Evolutionary conservation across 2,797 vertebrate genomes (phyloP), one percentile per base, ranked within the genome.

Genomic region (Ciconia nigra): DNA sequence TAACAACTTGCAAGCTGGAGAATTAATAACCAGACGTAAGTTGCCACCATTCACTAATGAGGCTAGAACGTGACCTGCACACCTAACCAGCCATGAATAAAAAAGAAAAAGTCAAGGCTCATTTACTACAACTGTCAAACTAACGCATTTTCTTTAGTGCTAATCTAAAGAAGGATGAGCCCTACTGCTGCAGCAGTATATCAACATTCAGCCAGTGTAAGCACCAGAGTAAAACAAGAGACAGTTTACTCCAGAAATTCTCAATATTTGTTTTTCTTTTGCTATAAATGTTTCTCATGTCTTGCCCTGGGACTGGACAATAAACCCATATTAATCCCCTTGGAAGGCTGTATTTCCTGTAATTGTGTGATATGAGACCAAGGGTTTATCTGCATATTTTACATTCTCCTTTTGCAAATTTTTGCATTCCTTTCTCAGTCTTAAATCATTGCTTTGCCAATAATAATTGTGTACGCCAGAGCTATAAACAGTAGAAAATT

Each of bases 11-110:
- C 81, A 86, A 89, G 73, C 57, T 94, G 77, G 62, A 94, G 76
- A 95, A 97, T 96, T 93, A 95, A 96, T 96, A 95, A 92, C 81
- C 81, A 90, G 67, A 72, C 57, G 90, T 94, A 80, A 77, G 83
- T 95, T 95, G 89, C 91, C 80, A 82, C 85, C 71, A 39, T 83
- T 90, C 26, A 3, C 74, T 97, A 97, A 96, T 95, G 94, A 96
- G 77, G 63, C 59, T 93, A 83, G 47, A 94, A 96, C 29, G 20
- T 96, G 93, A 96, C 67, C 80, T 55, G 91, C 89, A 77, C 90
- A 93, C 63, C 55, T 74, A 95, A 95, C 83, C 80, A 95, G 77
- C 70, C 57, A 61, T 78, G 85, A 94, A 95, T 74, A 57, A 77
- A 93, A 80, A 71, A 78, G 33, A 21, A 83, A 94, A 95, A 90